These are phyloP conservation scores for Eciton burchellii DNA, from an alignment of 1,140 invertebrate genomes.

Conservation along the genomic window DNA sequence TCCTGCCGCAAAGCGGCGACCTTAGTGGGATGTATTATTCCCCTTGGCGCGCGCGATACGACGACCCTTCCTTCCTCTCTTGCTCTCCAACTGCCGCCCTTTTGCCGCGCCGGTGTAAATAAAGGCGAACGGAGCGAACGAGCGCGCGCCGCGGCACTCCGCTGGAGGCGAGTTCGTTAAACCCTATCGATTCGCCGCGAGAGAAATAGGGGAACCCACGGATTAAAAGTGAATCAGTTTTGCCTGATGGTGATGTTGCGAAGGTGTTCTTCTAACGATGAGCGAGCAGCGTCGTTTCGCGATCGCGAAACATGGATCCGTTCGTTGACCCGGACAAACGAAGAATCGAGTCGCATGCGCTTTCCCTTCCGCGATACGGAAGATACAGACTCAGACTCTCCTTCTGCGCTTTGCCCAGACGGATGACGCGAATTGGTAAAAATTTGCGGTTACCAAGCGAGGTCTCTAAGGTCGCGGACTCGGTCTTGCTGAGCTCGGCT, in stretches of 20 bases:
- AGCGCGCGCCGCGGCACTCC: neutral
- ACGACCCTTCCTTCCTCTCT: conserved; percentile 60
- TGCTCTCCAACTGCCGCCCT: conserved; percentile 11
- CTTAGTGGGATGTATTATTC: conserved; percentile 71
- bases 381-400: no score
- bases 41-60: conserved; percentile 51
- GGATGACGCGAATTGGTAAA: no score
- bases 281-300: neutral
- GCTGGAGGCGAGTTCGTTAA: conserved; percentile 47
- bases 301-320: neutral
- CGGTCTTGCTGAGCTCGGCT: no score
- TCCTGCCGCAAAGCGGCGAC: conserved; percentile 73
- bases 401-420: neutral
- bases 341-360: neutral
- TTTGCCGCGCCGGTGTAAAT: conserved; percentile 60
- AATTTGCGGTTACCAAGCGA: no score
- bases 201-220: conserved; percentile 19
- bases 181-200: conserved; percentile 47
- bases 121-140: conserved; percentile 32
- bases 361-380: neutral
- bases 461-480: no score
- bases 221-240: conserved; percentile 48
- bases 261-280: conserved; percentile 4
- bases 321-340: neutral
- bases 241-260: neutral